phyloP scores from a whole-genome alignment of 2,888 invertebrate genomes.

The Anthoptus insignis region DNA sequence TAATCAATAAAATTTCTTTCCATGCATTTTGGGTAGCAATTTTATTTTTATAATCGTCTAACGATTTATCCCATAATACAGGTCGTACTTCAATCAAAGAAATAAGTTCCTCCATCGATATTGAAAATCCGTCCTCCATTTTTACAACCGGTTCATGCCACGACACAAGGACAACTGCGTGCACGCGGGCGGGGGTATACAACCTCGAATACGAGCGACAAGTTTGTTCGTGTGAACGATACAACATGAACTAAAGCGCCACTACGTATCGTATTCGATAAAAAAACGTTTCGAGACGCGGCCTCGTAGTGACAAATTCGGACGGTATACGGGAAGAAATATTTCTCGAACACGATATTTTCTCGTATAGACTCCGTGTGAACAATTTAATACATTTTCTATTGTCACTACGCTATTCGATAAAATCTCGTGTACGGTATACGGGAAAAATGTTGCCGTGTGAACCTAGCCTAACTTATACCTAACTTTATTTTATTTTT shows the following conservation, averaged over 20 bases:
- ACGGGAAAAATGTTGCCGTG: neutral
- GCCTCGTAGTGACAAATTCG: neutral
- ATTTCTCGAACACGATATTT: neutral
- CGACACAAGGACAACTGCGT: no score
- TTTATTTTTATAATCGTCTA: no score
- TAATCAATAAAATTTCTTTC: no score
- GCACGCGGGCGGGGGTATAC: neutral
- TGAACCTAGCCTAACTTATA: constrained; percentile 10
- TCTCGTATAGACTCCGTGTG: neutral
- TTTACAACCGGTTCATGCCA: no score
- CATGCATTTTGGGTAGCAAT: no score
- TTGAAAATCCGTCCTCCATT: no score
- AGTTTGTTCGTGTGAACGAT: neutral
- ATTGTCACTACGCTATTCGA: neutral
- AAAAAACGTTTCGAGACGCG: neutral
- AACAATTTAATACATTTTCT: neutral
- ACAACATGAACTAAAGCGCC: neutral
- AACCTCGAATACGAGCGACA: neutral
- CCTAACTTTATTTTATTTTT: no score
- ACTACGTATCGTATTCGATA: neutral
- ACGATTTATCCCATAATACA: no score
- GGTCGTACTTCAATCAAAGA: no score
- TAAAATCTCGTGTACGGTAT: constrained; percentile 1
- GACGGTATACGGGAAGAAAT: neutral
- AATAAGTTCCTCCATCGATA: no score